phyloP scores from a whole-genome alignment of 2,888 invertebrate species.

The Temnothorax unifasciatus region DNA sequence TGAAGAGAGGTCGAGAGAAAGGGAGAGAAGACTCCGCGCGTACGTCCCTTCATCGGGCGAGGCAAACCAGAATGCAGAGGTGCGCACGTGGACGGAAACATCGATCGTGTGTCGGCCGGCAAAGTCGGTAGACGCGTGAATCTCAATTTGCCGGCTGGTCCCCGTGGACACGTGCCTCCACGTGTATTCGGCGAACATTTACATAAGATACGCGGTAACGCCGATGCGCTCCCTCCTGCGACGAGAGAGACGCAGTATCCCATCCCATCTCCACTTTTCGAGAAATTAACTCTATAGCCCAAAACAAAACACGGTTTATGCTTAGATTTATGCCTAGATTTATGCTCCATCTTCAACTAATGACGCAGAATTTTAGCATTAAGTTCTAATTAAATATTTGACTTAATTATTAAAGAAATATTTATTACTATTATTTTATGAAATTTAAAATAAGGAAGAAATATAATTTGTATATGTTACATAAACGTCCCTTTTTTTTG shows the following conservation, averaged over 20 bases:
- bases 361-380: background rate
- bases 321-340: background rate
- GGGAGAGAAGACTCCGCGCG: background rate
- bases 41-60: constrained; percentile 14
- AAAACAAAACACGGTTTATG: constrained; percentile 4
- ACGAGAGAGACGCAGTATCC: background rate
- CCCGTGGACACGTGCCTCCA: constrained; percentile 57
- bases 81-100: constrained; percentile 59
- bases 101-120: constrained; percentile 65
- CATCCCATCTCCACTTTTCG: constrained; percentile 18
- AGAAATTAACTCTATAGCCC: constrained; percentile 42
- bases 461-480: background rate
- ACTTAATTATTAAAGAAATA: background rate
- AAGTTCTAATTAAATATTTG: constrained; percentile 8
- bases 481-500: background rate
- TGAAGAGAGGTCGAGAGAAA: background rate
- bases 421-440: background rate
- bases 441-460: background rate
- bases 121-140: constrained; percentile 72
- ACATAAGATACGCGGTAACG: constrained; percentile 59
- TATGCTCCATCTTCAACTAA: background rate
- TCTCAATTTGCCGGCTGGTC: constrained; percentile 72
- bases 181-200: constrained; percentile 64
- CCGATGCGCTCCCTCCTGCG: background rate
- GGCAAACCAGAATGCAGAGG: constrained; percentile 40